A percentile compares a stretch with the other conserved stretches of the same genome.
Evolutionary conservation across 2,888 invertebrate genomes (phyloP).

Genomic region (Lasioglossum morio): DNA sequence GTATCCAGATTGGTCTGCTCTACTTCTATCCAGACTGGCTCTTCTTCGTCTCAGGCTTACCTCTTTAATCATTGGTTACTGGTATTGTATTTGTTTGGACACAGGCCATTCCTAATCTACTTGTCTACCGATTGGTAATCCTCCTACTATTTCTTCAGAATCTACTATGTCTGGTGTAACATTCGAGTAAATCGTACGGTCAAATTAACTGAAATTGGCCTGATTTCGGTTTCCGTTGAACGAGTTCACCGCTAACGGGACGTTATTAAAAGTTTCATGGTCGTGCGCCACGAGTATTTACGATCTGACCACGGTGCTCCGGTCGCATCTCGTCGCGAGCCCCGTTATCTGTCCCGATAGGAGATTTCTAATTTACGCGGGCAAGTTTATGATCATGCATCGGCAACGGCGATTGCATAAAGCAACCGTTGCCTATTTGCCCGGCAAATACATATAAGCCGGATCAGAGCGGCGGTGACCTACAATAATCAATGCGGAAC

Average conservation of each 20-base stretch:
- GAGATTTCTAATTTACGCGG: not conserved
- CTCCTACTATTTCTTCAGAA: not conserved
- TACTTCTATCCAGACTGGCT: slow-evolving; percentile 3
- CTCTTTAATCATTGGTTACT: not conserved
- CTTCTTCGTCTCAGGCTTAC: not conserved
- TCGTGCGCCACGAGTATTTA: not conserved
- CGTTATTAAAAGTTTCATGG: not conserved
- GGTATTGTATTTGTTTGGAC: not conserved
- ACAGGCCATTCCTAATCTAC: not conserved
- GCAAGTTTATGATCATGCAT: slow-evolving; percentile 35
- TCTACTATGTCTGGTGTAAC: not conserved
- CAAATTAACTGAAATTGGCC: not conserved
- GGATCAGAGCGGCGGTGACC: slow-evolving; percentile 19
- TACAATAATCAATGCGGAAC: slow-evolving; percentile 57
- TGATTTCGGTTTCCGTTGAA: not conserved
- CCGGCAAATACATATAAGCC: slow-evolving; percentile 52
- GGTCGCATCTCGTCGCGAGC: not conserved
- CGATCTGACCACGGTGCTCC: not conserved
- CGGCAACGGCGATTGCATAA: slow-evolving; percentile 25
- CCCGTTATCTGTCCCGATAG: not conserved
- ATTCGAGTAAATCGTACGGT: not conserved
- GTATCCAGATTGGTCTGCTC: not conserved
- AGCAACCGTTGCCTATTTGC: slow-evolving; percentile 48
- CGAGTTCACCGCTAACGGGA: not conserved
- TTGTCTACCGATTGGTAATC: not conserved